Conservation (phyloP, 2,797 vertebrate genomes). For the Halcyon badia region DNA sequence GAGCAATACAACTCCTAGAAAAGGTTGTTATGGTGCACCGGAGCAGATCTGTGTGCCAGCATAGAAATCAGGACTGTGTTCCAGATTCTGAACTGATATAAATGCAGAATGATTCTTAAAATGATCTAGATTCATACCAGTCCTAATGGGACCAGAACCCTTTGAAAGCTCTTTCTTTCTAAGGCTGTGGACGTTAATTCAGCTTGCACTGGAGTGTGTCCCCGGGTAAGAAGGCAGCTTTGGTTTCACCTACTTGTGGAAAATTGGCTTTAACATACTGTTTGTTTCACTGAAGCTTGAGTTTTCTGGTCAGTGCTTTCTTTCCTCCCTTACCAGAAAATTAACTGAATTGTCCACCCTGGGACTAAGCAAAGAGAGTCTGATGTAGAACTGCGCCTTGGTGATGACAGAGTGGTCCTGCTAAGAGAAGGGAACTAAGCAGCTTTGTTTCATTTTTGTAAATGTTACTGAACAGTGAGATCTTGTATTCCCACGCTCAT, state of each 20-base stretch:
- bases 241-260: background rate
- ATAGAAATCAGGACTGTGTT: background rate
- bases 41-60: background rate
- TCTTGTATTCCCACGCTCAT: background rate
- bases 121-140: background rate
- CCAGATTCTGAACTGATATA: background rate
- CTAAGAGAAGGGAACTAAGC: background rate
- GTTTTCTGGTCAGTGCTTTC: background rate
- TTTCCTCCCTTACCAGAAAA: background rate
- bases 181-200: background rate
- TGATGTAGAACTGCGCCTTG: background rate
- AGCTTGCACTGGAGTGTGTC: background rate
- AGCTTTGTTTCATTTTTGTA: constrained; percentile 17
- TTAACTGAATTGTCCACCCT: background rate
- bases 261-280: background rate
- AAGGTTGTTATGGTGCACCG: background rate
- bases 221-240: background rate
- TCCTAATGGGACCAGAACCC: background rate
- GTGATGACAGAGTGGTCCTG: background rate
- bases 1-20: constrained; percentile 1
- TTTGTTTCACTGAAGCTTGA: background rate
- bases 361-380: background rate
- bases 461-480: background rate
- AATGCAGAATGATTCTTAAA: background rate
- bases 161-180: background rate